These are phyloP conservation scores for Collichthys lucidus DNA, from an alignment of 2,113 vertebrate genomes.

Conservation along the genomic window DNA sequence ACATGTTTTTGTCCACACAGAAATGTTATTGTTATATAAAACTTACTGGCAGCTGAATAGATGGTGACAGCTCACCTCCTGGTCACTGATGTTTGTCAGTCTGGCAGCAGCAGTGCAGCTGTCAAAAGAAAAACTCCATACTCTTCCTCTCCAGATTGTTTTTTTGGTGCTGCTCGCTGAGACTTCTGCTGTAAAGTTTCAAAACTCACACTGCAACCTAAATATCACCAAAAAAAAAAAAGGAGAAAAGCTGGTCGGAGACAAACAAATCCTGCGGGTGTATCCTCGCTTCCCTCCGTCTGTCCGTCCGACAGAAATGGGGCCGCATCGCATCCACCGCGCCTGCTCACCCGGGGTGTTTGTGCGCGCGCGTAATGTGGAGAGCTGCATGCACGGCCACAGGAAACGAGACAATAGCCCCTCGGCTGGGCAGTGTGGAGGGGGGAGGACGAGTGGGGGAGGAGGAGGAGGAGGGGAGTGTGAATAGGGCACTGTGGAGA, in stretches of 20 bases:
- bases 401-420: slow-evolving; percentile 82
- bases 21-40: not conserved
- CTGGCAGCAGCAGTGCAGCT: slow-evolving; percentile 52
- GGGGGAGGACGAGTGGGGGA: not conserved
- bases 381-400: slow-evolving; percentile 47
- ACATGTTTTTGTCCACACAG: not conserved
- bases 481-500: slow-evolving; percentile 1
- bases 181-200: not conserved
- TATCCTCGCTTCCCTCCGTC: slow-evolving; percentile 12
- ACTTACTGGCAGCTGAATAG: slow-evolving; percentile 61
- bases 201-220: not conserved
- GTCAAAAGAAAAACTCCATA: slow-evolving; percentile 54
- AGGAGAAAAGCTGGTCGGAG: not conserved
- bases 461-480: slow-evolving; percentile 7
- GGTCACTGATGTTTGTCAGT: slow-evolving; percentile 51
- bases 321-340: slow-evolving; percentile 36
- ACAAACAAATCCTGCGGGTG: not conserved
- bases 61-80: slow-evolving; percentile 73
- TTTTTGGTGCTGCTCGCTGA: not conserved
- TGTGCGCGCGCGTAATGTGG: not conserved
- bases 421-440: slow-evolving; percentile 51
- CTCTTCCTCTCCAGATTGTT: not conserved
- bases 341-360: slow-evolving; percentile 10
- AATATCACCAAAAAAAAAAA: not conserved
- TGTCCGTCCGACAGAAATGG: slow-evolving; percentile 4